Conservation (phyloP, 2,797 vertebrate species). For the Megaceryle alcyon region DNA sequence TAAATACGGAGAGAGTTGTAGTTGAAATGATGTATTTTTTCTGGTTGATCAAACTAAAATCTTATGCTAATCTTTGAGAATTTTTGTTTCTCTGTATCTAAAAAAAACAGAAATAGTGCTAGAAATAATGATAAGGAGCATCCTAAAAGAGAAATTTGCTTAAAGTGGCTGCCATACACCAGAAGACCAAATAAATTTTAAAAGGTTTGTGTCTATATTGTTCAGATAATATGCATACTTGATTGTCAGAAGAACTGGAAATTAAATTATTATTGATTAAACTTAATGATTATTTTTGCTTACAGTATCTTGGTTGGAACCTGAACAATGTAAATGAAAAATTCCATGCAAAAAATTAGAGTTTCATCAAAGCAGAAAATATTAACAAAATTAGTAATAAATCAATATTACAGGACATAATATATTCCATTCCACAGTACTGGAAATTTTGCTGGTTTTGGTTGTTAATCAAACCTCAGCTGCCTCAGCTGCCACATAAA, state of each 20-base stretch:
- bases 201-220: not conserved
- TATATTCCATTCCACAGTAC: not conserved
- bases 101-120: not conserved
- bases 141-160: not conserved
- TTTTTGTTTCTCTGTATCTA: not conserved
- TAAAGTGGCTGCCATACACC: not conserved
- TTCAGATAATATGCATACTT: not conserved
- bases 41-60: not conserved
- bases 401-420: not conserved
- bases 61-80: not conserved
- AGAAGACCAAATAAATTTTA: not conserved
- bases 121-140: not conserved
- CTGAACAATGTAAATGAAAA: not conserved
- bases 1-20: not conserved
- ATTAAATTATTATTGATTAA: not conserved
- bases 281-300: not conserved
- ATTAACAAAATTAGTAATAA: not conserved
- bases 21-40: not conserved
- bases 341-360: not conserved
- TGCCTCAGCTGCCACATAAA: not conserved
- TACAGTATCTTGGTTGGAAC: not conserved
- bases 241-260: not conserved
- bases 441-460: not conserved
- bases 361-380: not conserved
- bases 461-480: not conserved